Base-by-base conservation (phyloP, 2,113 vertebrate genomes). In the Prochilodus magdalenae region DNA sequence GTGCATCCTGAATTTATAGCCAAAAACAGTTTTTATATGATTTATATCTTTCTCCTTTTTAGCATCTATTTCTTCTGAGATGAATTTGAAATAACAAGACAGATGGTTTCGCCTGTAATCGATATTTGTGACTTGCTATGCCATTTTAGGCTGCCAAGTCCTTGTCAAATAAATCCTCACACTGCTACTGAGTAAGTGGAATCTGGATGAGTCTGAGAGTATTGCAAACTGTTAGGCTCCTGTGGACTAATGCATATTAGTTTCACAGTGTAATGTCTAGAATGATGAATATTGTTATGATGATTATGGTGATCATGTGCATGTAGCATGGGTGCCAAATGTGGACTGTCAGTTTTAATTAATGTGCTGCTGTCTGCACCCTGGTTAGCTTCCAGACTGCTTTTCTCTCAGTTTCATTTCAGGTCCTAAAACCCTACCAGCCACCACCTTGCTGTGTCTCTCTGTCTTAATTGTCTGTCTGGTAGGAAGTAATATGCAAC, bases 281-380 rank as follows among this genome's bases (percentile, higher is more conserved):
- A 36, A 8, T 44, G 33, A 70, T 70, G 44, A 70, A 44, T 14
- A 70, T 14, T 44, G 36, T 12, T 5, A 40, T 20, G 66, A 59
- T 59, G 29, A 60, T 75, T 62, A 18, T 70, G 36, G 40, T 73
- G 30, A 53, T 76, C 55, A 24, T 40, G 16, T 18, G 18, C 10
- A 10, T 4, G 18, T n/a, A n/a, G 10, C 20, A 6, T 40, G 18
- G 66, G 20, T 69, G 33, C 62, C n/a, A 62, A 49, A 24, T 40
- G 63, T 72, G 66, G 66, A 30, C 69, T 62, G 80, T 79, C 75
- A 24, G 40, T 66, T 85, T 49, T 70, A 60, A 85, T 75, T 55
- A 71, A 67, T 60, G 69, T 74, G 33, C 65, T 60, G 16, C 22
- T 29, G 13, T 22, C 51, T 70, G 18, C 44, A 20, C 33, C 7